phyloP scores from a whole-genome alignment of 2,797 vertebrate species.

The Brachyrhaphis roseni region DNA sequence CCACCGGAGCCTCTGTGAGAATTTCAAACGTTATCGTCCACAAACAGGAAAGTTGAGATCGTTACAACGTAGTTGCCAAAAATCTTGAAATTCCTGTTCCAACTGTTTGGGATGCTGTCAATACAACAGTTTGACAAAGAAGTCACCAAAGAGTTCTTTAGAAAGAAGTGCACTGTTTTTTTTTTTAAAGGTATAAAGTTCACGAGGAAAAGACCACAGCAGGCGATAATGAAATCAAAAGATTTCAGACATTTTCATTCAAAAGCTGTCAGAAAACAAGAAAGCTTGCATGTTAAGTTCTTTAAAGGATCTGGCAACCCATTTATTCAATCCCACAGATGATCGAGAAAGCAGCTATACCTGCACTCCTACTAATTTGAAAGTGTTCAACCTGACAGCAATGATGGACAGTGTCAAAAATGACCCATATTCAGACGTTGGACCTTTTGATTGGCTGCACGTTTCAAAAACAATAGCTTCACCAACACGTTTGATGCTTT shows the following conservation, averaged over 20 bases:
- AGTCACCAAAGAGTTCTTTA: background rate
- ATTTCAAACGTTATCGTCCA: background rate
- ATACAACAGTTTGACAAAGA: background rate
- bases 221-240: background rate
- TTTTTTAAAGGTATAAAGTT: background rate
- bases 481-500: background rate
- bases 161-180: background rate
- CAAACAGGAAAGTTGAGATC: background rate
- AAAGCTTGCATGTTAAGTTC: background rate
- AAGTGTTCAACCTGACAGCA: background rate
- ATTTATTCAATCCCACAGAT: background rate
- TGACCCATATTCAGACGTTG: background rate
- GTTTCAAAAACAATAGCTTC: background rate
- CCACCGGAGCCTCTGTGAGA: background rate
- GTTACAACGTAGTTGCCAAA: background rate
- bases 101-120: background rate
- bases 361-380: background rate
- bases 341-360: background rate
- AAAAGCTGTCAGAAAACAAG: background rate
- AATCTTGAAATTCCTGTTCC: constrained; percentile 6
- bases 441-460: background rate
- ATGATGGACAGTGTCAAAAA: background rate
- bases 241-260: background rate
- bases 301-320: background rate
- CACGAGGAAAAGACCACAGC: background rate